Base-by-base conservation (phyloP, 92 coral and sea anemone genomes). In the Palythoa grandiflora region DNA sequence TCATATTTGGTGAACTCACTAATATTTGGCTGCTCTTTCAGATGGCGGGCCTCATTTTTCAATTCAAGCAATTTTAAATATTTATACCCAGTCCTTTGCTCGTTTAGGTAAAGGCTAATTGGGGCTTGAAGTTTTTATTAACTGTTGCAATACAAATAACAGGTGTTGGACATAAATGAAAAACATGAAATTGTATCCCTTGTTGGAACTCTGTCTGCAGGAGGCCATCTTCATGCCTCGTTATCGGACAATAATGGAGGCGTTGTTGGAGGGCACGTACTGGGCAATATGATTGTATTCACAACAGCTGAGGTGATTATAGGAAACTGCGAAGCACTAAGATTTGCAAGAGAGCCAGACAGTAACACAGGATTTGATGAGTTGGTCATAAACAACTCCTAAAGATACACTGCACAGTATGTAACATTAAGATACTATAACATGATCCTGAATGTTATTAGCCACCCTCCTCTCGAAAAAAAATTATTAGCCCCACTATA, bases 241-340 rank as follows among this genome's bases (percentile, higher is more conserved):
- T 84, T 96, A 19, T 89, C 98, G 35, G 96, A 96, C 78, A 90
- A 89, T 52, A 90, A 95, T 77, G 98, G 98, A 2, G 68, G 61
- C 38, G 97, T 96, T 3, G 54, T 93, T 5, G 98, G 98, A 28
- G 98, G 98, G 21, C 98, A 96, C 28, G 96, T 96, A 9, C 74
- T 92, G 87, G 98, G 95, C 14, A 92, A 95, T 87, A 92, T 96
- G 95, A 91, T 78, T 76, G 96, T 96, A 36, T 96, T 90, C 50
- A 96, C 98, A 5, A 96, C 98, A 15, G 98, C 98, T 14, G 98
- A 96, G 80, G 88, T 96, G 19, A 92, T 96, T 16, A 89, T 96
- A 72, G 98, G 98, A 21, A 92, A 96, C 86, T 94, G 98, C 53
- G 89, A 88, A 50, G 72, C 55, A 17, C 70, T 92, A 1, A 72